Evolutionary conservation across 2,113 vertebrate genomes (phyloP).

Genomic region (Heterotilapia buettikoferi): DNA sequence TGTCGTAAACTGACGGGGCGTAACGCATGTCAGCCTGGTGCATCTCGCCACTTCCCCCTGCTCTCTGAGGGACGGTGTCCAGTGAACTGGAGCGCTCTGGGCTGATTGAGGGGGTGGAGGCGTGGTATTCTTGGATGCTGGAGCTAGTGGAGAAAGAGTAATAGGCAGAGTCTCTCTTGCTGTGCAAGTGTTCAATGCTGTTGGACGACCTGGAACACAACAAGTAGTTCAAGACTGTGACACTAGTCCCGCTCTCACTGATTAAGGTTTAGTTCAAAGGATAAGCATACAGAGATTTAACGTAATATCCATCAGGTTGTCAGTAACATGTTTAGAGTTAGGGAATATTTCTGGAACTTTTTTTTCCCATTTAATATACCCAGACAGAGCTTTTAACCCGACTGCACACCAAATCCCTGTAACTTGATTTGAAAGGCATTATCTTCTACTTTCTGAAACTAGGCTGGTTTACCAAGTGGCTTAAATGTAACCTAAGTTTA

Average conservation of each 20-base stretch:
- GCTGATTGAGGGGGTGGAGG: conserved; percentile 50
- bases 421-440: not conserved
- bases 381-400: not conserved
- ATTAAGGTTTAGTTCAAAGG: not conserved
- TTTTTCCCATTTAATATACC: fast-evolving
- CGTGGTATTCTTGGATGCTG: conserved; percentile 85
- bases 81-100: conserved; percentile 80
- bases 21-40: conserved; percentile 85
- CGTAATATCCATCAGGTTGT: not conserved
- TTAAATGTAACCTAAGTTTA: not conserved
- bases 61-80: conserved; percentile 69
- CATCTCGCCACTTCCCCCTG: conserved; percentile 68
- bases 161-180: conserved; percentile 94
- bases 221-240: not conserved
- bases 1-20: conserved; percentile 78
- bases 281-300: not conserved
- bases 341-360: not conserved
- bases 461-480: not conserved
- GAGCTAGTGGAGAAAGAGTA: conserved; percentile 95
- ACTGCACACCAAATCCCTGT: not conserved
- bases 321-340: not conserved
- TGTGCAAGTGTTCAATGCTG: conserved; percentile 93
- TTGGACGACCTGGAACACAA: conserved; percentile 82
- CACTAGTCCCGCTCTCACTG: not conserved
- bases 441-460: not conserved